Evolutionary conservation across 2,888 invertebrate genomes (phyloP).

Genomic region (Serrognathus titanus): DNA sequence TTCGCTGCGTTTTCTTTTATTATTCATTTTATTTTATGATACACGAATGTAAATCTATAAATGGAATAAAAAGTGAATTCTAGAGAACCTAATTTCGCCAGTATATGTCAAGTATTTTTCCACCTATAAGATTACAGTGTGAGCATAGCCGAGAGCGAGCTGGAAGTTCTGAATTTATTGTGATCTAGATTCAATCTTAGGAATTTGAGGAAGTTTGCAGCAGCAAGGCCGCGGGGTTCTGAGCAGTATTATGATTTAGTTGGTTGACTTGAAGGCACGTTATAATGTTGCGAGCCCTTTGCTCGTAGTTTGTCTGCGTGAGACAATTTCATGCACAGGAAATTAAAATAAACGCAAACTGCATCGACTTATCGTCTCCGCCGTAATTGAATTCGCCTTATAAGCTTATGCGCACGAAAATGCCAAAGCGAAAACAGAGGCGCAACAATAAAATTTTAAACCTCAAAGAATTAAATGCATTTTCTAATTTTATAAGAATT

Average conservation of each 20-base stretch:
- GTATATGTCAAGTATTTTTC: not conserved
- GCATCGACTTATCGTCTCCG: constrained; percentile 1
- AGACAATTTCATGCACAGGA: constrained; percentile 6
- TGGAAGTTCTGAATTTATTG: constrained; percentile 30
- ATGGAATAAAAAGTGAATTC: no score
- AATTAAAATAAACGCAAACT: constrained; percentile 8
- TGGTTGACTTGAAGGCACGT: constrained; percentile 6
- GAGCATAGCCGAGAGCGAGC: constrained; percentile 19
- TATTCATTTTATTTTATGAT: no score
- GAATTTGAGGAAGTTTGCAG: constrained; percentile 25
- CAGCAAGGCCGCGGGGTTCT: constrained; percentile 7
- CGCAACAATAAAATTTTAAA: not conserved
- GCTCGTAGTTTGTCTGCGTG: constrained; percentile 2
- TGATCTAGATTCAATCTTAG: constrained; percentile 31
- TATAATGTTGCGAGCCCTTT: constrained; percentile 3
- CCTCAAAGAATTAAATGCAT: no score
- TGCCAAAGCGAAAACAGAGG: constrained; percentile 1
- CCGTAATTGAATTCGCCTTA: not conserved
- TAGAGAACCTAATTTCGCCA: no score
- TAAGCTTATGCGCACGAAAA: not conserved
- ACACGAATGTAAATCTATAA: no score
- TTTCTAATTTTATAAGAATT: no score
- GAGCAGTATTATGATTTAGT: constrained; percentile 25
- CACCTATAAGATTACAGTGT: constrained; percentile 3
- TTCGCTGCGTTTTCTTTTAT: no score